Evolutionary conservation across 1,140 invertebrate species (phyloP).

Genomic region (Parapsyche elsis): DNA sequence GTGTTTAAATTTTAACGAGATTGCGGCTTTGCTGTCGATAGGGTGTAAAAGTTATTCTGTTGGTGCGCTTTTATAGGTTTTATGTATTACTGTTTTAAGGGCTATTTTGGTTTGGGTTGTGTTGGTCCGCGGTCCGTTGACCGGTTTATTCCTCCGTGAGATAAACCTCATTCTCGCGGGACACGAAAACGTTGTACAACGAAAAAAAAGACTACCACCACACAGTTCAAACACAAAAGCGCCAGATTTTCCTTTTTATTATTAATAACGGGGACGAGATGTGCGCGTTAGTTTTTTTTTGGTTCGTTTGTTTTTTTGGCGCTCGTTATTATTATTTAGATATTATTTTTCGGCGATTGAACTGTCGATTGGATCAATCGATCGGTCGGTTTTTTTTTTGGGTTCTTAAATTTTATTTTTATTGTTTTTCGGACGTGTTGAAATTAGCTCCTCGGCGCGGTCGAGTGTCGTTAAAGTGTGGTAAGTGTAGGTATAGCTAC

Average conservation of each 20-base stretch:
- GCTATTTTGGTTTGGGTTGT: not conserved
- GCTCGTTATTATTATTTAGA: constrained; percentile 13
- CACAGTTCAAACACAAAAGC: constrained; percentile 40
- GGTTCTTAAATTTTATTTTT: not conserved
- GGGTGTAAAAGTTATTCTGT: not conserved
- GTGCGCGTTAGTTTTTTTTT: constrained; percentile 6
- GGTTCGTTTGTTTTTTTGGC: not conserved
- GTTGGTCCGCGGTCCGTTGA: not conserved
- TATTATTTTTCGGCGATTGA: constrained; percentile 19
- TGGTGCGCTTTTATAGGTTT: not conserved
- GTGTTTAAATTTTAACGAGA: constrained; percentile 16
- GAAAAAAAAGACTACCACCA: not conserved
- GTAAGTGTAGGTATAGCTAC: too few relatives aligned
- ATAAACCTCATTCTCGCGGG: constrained; percentile 38
- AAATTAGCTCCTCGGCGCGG: too few relatives aligned
- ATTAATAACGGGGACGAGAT: constrained; percentile 14
- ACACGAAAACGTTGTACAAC: constrained; percentile 32
- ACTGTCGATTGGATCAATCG: constrained; percentile 1
- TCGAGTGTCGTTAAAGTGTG: too few relatives aligned
- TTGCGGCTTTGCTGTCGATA: not conserved
- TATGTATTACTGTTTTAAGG: not conserved
- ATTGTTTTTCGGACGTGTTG: not conserved
- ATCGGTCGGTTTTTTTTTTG: not conserved
- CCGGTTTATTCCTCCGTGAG: constrained; percentile 35
- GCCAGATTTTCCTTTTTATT: constrained; percentile 34